Evolutionary conservation across 2,113 vertebrate genomes (phyloP), one percentile per base, ranked within the genome.

Genomic region (Pontoporia blainvillei): DNA sequence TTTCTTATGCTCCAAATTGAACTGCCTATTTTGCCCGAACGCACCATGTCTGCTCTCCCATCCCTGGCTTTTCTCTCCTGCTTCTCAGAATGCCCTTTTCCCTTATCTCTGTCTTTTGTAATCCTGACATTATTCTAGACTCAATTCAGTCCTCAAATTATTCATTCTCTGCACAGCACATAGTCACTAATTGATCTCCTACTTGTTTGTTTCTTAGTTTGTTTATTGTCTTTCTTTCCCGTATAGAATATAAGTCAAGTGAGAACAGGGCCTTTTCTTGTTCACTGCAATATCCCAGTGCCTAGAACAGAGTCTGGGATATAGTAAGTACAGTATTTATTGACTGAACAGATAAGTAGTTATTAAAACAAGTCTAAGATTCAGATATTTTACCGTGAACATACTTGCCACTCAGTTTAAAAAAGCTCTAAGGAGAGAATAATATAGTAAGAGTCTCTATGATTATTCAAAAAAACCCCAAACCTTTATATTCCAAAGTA

Each of bases 401-500:
- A 36, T 57, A 36, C 36, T 57, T 79, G 52, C 21, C n/a, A 57
- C 52, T 57, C 46, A 8, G 46, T 78, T 79, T 57, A 15, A 0
- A 36, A 79, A 79, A 79, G 67, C 82, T 73, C 25, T 27, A 82
- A 95, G 23, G 12, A 87, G 49, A 95, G 92, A 87, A 62, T n/a
- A 83, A 64, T 41, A 36, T 27, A 57, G 13, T 81, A 86, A 84
- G n/a, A 79, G 25, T 31, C 0, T 90, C 14, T 72, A 62, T 34
- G 23, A 75, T 59, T 17, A 87, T 62, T 84, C 21, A 2, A 44
- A 90, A 96, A 82, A 8, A 6, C 3, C 20, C n/a, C n/a, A 93
- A 79, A 84, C 12, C 90, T 95, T 93, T 95, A 54, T 66, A 71
- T 87, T 95, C 18, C 62, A 86, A 84, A 61, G 2, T 86, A 67